Evolutionary conservation across 2,113 vertebrate genomes (phyloP), one percentile per base, ranked within the genome.

Genomic region (Myotis lucifugus): DNA sequence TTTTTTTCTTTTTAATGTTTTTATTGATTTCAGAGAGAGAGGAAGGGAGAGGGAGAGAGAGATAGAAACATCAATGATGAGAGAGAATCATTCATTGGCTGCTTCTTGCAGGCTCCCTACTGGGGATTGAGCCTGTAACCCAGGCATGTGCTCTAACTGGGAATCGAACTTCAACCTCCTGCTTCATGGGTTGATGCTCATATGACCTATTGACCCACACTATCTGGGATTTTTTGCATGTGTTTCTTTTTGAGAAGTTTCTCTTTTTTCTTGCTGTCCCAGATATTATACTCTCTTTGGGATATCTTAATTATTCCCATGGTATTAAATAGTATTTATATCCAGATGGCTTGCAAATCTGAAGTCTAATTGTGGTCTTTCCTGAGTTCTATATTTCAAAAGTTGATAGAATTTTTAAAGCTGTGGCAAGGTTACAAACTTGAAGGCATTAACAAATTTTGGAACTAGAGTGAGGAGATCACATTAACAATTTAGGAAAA

Each of bases 301-400:
- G 14, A 69, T 85, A 52, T 56, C 27, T 46, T 72, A 32, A 3
- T 59, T 93, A 88, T 90, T 92, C 48, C 46, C 52, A 83, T 40
- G 25, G 37, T 21, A 88, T 88, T 95, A 88, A 88, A 74, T 29
- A 88, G 54, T 19, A 77, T 10, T 46, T 88, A 66, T 27, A 81
- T 54, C 8, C 11, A 52, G 9, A 78, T 34, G 81, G 81, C 14
- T 90, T 8, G 34, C 11, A 90, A 73, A 76, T 34, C 54, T 95
- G 42, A 52, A 77, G 21, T 93, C 72, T 91, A 90, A 81, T 81
- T 61, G 73, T 52, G 46, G 54, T n/a, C 37, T 78, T 78, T 95
- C 34, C 27, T 50, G 70, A 92, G 64, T 76, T 92, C 23, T 81
- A 2, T 14, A 67, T 84, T 95, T 93, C 15, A 54, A 73, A 87